These are phyloP conservation scores for Telmatochromis sp. DNA, from an alignment of 2,113 vertebrate genomes.

Conservation along the genomic window DNA sequence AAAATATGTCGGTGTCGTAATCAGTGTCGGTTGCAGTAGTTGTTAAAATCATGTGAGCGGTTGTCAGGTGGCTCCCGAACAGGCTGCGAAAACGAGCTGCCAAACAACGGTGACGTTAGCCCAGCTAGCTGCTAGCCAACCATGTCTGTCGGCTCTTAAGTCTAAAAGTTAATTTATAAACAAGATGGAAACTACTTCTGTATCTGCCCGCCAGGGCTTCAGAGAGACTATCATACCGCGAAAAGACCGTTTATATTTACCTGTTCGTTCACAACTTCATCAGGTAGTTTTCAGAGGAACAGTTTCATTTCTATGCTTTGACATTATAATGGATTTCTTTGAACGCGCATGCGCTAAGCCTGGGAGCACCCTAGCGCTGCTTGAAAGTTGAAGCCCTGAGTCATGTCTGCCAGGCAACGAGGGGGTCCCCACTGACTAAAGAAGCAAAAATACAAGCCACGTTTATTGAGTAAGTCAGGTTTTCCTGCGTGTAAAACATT, in stretches of 20 bases:
- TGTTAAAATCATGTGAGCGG: conserved; percentile 40
- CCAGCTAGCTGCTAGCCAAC: conserved; percentile 20
- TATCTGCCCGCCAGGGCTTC: rapidly evolving
- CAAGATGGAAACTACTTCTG: not conserved
- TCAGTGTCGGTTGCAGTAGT: not conserved
- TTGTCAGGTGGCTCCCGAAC: conserved; percentile 42
- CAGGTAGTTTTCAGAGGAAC: not conserved
- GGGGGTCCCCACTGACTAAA: not conserved
- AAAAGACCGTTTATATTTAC: not conserved
- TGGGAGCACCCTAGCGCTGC: rapidly evolving
- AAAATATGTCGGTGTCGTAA: not conserved
- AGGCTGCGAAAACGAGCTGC: not conserved
- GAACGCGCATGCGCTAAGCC: conserved; percentile 30
- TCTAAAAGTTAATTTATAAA: conserved; percentile 3
- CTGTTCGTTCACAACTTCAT: conserved; percentile 20
- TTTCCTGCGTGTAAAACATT: not conserved
- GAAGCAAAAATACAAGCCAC: not conserved
- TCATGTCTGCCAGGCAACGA: not conserved
- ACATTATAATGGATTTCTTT: not conserved
- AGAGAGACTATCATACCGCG: not conserved
- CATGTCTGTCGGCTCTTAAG: not conserved
- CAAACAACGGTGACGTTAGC: conserved; percentile 10
- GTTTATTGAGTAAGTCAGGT: not conserved
- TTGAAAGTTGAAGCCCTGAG: not conserved
- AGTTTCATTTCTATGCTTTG: conserved; percentile 16